Evolutionary conservation across 2,888 invertebrate genomes (phyloP), one percentile per base, ranked within the genome.

Genomic region (Chrysopilus asiliformis): DNA sequence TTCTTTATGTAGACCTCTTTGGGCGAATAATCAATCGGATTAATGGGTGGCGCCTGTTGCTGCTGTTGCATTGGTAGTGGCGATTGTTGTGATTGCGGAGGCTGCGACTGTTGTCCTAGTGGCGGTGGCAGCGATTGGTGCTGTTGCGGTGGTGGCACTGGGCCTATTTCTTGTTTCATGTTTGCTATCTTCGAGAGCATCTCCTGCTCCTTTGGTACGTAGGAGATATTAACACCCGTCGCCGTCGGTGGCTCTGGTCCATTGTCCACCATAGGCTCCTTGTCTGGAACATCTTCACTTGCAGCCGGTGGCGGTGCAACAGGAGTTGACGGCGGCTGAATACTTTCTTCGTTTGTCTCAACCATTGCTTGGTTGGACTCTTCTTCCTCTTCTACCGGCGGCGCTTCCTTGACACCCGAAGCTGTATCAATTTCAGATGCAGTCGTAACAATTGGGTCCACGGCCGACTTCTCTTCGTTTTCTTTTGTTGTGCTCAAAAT

Each of bases 1-100:
- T 65, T 65, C 31, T 66, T 65, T 24, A 61, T 72, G 53, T 74
- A 71, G 46, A 74, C 74, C 10, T 76, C 68, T 53, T 76, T 79
- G 35, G 73, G 72, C 7, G 70, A 68, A 47, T 72, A 67, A 49
- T 69, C 57, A 6, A 48, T 67, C 32, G 68, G 35, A 37, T 37
- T 36, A 13, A 35, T 30, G 4, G 42, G 44, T 17, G 37, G 45
- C 14, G 20, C 48, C 36, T 54, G 42, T 15, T 38, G 46, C 13
- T 32, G 43, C 16, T 41, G 33, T 7, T 41, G 65, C n/a, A n/a
- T n/a, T n/a, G n/a, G n/a, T n/a, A n/a, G n/a, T n/a, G n/a, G n/a
- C 27, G 68, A 65, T 35, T 56, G 34, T 50, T 51, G 39, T 12
- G 29, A 35, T 20, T 17, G 34, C 63, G 22, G 65, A 49, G 25